These are phyloP conservation scores for Stichodactyla mertensii DNA, from an alignment of 64 coral and sea anemone species.

Conservation along the genomic window DNA sequence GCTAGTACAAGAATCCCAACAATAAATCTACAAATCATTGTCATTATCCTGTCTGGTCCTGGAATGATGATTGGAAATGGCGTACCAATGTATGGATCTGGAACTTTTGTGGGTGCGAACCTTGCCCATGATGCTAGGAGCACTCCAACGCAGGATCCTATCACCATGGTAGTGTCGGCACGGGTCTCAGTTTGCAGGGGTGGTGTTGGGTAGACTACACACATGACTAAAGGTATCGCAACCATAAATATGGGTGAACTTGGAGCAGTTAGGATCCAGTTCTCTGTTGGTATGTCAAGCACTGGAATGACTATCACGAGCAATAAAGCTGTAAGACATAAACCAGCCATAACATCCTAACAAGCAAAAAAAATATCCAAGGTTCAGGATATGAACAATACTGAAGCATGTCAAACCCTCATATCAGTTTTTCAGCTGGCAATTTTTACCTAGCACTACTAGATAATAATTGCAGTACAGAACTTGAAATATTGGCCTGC, in stretches of 20 bases:
- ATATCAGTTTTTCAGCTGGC: too few relatives aligned
- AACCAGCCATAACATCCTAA: slow-evolving; percentile 76
- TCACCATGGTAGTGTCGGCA: slow-evolving; percentile 70
- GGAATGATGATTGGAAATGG: slow-evolving; percentile 55
- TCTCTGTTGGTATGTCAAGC: slow-evolving; percentile 53
- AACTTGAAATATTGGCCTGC: too few relatives aligned
- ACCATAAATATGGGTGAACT: slow-evolving; percentile 74
- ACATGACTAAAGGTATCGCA: slow-evolving; percentile 61
- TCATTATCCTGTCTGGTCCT: slow-evolving; percentile 45
- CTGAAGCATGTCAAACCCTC: not conserved
- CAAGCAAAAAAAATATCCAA: not conserved
- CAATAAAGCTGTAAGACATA: slow-evolving; percentile 47
- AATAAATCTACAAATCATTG: slow-evolving; percentile 68
- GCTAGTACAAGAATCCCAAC: slow-evolving; percentile 62
- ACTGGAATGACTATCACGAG: slow-evolving; percentile 58
- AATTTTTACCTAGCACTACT: too few relatives aligned
- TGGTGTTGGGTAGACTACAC: slow-evolving; percentile 67
- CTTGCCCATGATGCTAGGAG: slow-evolving; percentile 63
- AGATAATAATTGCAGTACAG: too few relatives aligned
- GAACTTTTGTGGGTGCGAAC: slow-evolving; percentile 39
- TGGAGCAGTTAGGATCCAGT: slow-evolving; percentile 72
- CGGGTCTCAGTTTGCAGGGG: slow-evolving; percentile 61
- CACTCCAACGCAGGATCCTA: slow-evolving; percentile 54
- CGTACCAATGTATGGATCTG: slow-evolving; percentile 62
- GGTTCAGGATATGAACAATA: not conserved